Percentiles rank a stretch among this genome's conserved stretches.
Conservation (phyloP, 2,113 vertebrate species). For the Forbesichthys papilliferus region DNA sequence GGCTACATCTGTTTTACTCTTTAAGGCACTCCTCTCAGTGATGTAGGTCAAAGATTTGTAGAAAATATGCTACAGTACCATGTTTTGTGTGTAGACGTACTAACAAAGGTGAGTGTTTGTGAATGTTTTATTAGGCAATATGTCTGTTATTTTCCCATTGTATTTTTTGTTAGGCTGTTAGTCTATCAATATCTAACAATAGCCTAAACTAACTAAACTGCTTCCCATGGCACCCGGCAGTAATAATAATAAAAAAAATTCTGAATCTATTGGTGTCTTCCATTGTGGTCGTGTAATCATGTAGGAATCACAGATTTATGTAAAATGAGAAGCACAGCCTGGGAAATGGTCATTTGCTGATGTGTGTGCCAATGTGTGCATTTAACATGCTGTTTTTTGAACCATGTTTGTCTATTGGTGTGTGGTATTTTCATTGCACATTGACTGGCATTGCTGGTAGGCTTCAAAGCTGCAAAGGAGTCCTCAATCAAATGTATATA, state of each 20-base stretch:
- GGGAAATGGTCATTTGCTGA: neutral
- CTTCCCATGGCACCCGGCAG: too few species aligned
- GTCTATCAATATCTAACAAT: too few species aligned
- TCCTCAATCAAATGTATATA: too few species aligned
- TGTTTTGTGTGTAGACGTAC: neutral
- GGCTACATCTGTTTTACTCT: conserved; percentile 60
- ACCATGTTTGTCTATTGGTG: neutral
- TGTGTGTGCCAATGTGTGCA: neutral
- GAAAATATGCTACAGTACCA: neutral
- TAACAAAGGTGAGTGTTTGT: too few species aligned
- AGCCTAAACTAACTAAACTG: neutral
- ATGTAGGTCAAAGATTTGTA: conserved; percentile 43
- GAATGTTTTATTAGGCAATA: neutral
- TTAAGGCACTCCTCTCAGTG: conserved; percentile 45
- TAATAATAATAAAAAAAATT: neutral
- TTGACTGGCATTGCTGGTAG: neutral
- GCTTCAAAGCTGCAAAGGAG: too few species aligned
- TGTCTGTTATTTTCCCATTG: neutral
- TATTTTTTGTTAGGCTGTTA: neutral
- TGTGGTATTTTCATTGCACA: neutral
- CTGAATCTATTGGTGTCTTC: neutral
- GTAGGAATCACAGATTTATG: neutral
- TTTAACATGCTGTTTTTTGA: neutral
- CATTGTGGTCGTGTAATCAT: neutral
- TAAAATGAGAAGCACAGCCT: neutral